Percentiles rank a stretch among this genome's conserved stretches.
Conservation (phyloP, 2,888 invertebrate species). For the Hoplodrina ambigua region DNA sequence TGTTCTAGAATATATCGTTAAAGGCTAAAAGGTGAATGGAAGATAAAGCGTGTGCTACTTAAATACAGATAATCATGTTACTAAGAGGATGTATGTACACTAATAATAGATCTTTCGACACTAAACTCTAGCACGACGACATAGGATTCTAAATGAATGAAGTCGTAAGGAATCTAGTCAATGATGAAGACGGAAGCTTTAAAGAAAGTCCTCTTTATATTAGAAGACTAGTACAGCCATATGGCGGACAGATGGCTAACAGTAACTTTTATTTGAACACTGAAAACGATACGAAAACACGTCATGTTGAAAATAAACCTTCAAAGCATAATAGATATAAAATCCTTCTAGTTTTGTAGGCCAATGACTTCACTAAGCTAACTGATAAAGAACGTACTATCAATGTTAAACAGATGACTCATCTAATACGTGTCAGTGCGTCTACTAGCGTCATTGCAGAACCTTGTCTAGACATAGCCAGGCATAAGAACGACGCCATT, state of each 20-base stretch:
- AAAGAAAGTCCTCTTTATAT: background rate
- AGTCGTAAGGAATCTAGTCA: background rate
- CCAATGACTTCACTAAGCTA: constrained; percentile 10
- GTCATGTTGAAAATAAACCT: background rate
- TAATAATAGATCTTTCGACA: background rate
- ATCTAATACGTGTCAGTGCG: constrained; percentile 19
- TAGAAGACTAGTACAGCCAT: too few relatives aligned
- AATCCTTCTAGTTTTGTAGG: constrained; percentile 20
- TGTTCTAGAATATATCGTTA: background rate
- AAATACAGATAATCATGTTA: constrained; percentile 12
- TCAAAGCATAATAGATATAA: background rate
- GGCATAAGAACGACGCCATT: constrained; percentile 4
- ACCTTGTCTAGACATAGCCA: constrained; percentile 36
- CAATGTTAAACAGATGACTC: constrained; percentile 38
- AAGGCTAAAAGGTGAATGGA: constrained; percentile 39
- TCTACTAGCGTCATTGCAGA: constrained; percentile 9
- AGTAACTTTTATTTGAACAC: too few relatives aligned
- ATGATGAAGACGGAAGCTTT: background rate
- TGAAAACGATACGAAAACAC: background rate
- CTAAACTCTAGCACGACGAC: background rate
- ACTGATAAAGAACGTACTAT: constrained; percentile 48
- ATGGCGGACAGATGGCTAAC: background rate
- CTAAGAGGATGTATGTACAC: constrained; percentile 9
- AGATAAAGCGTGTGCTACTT: constrained; percentile 16
- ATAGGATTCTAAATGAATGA: background rate